Base-by-base conservation (phyloP, 2,113 vertebrate species). In the Orycteropus afer region DNA sequence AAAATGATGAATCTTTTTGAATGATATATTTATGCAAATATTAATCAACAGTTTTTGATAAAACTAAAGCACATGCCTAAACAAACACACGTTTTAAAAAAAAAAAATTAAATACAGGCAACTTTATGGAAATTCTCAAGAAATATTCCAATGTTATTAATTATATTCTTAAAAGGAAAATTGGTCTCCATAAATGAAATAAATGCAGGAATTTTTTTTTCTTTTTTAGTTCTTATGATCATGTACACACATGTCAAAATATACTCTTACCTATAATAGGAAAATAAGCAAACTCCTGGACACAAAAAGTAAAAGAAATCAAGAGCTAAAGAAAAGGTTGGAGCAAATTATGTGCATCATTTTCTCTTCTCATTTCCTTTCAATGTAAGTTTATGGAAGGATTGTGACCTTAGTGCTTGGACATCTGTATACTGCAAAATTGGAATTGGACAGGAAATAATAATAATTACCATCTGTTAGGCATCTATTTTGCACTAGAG, bases 51-150 rank as follows among this genome's bases (percentile, higher is more conserved):
- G 91, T 57, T 97, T 97, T 95, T 90, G 84, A 97, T 96, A 97
- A 96, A 96, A 96, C 74, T 91, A 95, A 37, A 91, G 59, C 94
- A 93, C 88, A 94, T 88, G 96, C 91, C 94, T 97, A 93, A 94
- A 87, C 80, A 96, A 96, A 94, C 83, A 96, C 73, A 77, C 53
- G 96, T 91, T 92, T 89, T 81, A 85, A 51, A 87, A 96, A 57
- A 97, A 92, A 96, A 94, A 96, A 96, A 94, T 97, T 97, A 97
- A 97, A 94, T 93, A 81, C 78, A 95, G 95, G 85, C 96, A 96
- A 94, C 95, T 95, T 92, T 97, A 73, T 3, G 4, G 91, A 95
- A 97, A 97, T 77, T 93, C 78, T 89, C 59, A 84, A 91, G 81
- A 79, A 88, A 82, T 78, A 95, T 87, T 85, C 84, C 95, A 96